These are phyloP conservation scores for Molorchus minor DNA, from an alignment of 2,888 invertebrate genomes.

Conservation along the genomic window DNA sequence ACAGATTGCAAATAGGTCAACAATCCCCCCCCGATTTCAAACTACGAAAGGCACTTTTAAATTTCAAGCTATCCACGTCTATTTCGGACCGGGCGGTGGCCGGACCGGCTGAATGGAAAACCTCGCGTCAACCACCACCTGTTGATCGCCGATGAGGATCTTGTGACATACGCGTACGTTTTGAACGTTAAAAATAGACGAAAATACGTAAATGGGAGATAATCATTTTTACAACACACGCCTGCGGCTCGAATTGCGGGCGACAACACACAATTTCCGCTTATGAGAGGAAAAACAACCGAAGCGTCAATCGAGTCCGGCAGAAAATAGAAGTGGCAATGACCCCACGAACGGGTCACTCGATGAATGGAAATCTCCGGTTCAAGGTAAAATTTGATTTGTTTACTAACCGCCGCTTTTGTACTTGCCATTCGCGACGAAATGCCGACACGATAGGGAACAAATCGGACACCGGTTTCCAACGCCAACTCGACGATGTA, in stretches of 20 bases:
- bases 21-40: too few relatives aligned
- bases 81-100: background rate
- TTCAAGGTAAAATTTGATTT: constrained; percentile 42
- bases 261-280: too few relatives aligned
- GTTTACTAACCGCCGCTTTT: constrained; percentile 26
- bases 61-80: background rate
- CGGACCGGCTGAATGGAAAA: constrained; percentile 17
- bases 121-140: constrained; percentile 8
- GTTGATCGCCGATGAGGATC: constrained; percentile 1
- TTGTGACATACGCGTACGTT: background rate
- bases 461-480: too few relatives aligned
- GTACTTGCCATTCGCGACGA: background rate
- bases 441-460: too few relatives aligned
- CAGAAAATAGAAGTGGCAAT: constrained; percentile 41
- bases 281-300: constrained; percentile 6
- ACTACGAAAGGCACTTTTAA: too few relatives aligned
- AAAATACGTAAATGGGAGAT: background rate
- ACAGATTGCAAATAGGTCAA: too few relatives aligned
- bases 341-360: constrained; percentile 45
- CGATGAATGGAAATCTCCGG: constrained; percentile 46
- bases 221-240: background rate
- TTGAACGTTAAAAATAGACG: constrained; percentile 18
- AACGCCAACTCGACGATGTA: too few relatives aligned
- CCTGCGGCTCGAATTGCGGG: too few relatives aligned
- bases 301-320: constrained; percentile 21